Percentiles rank a stretch among this genome's conserved stretches.
These are phyloP conservation scores for Carlito syrichta DNA, from an alignment of 2,113 vertebrate genomes.

Conservation along the genomic window DNA sequence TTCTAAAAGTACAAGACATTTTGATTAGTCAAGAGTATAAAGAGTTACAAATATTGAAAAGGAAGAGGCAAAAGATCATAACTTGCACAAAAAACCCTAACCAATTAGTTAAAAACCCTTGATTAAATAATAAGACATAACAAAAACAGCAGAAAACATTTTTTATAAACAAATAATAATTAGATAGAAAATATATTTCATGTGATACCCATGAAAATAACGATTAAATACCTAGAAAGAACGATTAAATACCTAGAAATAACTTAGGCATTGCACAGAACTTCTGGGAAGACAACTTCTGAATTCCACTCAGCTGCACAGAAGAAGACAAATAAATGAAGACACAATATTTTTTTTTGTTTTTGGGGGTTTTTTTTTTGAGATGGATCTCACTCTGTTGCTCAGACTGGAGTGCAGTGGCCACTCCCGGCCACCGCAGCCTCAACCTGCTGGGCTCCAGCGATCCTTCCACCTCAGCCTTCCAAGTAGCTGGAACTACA, in stretches of 20 bases:
- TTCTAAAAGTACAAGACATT: not conserved
- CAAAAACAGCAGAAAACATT: not conserved
- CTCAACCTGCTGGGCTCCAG: too few relatives aligned
- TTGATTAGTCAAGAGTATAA: not conserved
- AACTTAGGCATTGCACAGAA: not conserved
- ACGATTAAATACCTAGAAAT: slow-evolving; percentile 6
- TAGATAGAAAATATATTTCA: not conserved
- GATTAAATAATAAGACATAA: not conserved
- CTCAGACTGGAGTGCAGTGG: too few relatives aligned
- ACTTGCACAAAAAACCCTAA: not conserved
- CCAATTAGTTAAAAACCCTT: not conserved
- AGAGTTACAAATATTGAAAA: not conserved
- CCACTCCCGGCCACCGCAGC: too few relatives aligned
- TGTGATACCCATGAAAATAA: not conserved
- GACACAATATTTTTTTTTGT: not conserved
- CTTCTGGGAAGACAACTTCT: slow-evolving; percentile 2
- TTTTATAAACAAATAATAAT: not conserved
- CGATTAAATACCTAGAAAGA: slow-evolving; percentile 23
- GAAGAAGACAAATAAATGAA: not conserved
- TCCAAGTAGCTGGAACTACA: too few relatives aligned
- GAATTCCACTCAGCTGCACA: not conserved
- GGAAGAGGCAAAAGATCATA: not conserved
- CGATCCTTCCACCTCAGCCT: too few relatives aligned
- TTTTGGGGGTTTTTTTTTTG: too few relatives aligned
- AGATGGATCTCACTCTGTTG: too few relatives aligned